Evolutionary conservation across 2,888 invertebrate species (phyloP), one percentile per base, ranked within the genome.

Genomic region (Sphecodes monilicornis): DNA sequence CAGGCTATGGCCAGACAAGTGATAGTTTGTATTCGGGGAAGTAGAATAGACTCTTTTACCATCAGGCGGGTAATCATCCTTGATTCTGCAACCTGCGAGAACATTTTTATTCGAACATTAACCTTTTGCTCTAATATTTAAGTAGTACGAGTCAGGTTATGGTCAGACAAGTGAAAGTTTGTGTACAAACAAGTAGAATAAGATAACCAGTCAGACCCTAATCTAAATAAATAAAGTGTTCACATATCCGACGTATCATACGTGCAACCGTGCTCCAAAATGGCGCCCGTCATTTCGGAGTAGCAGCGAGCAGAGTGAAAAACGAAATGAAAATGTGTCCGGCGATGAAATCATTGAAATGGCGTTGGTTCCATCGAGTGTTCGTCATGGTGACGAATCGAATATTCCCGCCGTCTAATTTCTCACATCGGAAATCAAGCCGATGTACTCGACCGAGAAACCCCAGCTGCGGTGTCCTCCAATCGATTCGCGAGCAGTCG

Each of bases 401-500:
- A 66, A 70, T 75, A 60, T 76, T 76, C 18, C 29, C 3, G 72
- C 36, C n/a, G 70, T 75, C n/a, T 29, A 66, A 80, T 64, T 71
- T 46, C 69, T 36, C 18, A 13, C 54, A 46, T 70, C 70, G 82
- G 54, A 75, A 83, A 72, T 72, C 57, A 80, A 73, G 50, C 46
- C 57, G 41, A 68, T 39, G 73, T 29, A 43, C 54, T 69, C 50
- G 76, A 68, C 46, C 46, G 81, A 50, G 78, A 50, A 68, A 77
- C 32, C 54, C 43, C 69, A 29, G 70, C 43, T 46, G 78, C 64
- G 76, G 75, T 69, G 57, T 71, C 43, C 57, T 32, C n/a, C 54
- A 72, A 85, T 85, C 83, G 85, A 85, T 85, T 74, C 64, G 73
- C 46, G 43, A 79, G 41, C 79, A 85, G 76, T 76, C 60, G 76